These are phyloP conservation scores for Drosophila lacicola DNA, from an alignment of 2,888 invertebrate species.

Conservation along the genomic window DNA sequence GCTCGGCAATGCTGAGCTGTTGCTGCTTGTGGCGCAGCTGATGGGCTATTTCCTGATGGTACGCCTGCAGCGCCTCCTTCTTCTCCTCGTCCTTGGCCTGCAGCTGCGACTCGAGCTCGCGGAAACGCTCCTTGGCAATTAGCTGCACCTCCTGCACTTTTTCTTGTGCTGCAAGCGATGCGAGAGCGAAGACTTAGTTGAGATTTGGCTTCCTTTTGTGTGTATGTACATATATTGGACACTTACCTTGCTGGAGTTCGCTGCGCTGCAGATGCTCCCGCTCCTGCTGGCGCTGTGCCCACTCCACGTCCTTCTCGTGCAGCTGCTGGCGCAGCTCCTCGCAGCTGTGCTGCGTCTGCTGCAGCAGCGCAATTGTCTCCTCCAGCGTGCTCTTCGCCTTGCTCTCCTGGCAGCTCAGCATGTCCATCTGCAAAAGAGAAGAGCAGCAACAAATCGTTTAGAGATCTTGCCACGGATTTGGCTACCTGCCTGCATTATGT, in stretches of 20 bases:
- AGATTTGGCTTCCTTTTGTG: too few relatives aligned
- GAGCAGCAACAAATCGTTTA: slow-evolving; percentile 7
- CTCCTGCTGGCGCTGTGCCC: slow-evolving; percentile 80
- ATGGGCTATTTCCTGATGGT: slow-evolving; percentile 72
- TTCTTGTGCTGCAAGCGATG: slow-evolving; percentile 86
- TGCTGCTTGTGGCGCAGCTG: slow-evolving; percentile 78
- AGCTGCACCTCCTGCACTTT: slow-evolving; percentile 85
- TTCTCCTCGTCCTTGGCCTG: slow-evolving; percentile 74
- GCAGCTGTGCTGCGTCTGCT: slow-evolving; percentile 79
- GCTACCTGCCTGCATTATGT: slow-evolving; percentile 9
- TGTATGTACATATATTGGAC: rapidly evolving
- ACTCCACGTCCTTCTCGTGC: slow-evolving; percentile 81
- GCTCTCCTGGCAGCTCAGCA: slow-evolving; percentile 79
- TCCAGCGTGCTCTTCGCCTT: slow-evolving; percentile 76
- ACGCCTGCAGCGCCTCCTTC: slow-evolving; percentile 74
- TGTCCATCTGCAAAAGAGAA: slow-evolving; percentile 82
- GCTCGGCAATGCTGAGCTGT: slow-evolving; percentile 85
- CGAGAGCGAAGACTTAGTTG: background rate
- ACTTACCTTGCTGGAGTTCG: slow-evolving; percentile 83
- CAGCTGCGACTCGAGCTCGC: slow-evolving; percentile 78
- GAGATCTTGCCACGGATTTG: slow-evolving; percentile 2
- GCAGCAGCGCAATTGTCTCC: slow-evolving; percentile 75
- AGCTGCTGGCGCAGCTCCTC: slow-evolving; percentile 82
- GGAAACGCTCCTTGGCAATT: slow-evolving; percentile 79
- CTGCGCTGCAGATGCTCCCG: slow-evolving; percentile 79